phyloP scores from a whole-genome alignment of 2,797 vertebrate species.

The Martes flavigula region DNA sequence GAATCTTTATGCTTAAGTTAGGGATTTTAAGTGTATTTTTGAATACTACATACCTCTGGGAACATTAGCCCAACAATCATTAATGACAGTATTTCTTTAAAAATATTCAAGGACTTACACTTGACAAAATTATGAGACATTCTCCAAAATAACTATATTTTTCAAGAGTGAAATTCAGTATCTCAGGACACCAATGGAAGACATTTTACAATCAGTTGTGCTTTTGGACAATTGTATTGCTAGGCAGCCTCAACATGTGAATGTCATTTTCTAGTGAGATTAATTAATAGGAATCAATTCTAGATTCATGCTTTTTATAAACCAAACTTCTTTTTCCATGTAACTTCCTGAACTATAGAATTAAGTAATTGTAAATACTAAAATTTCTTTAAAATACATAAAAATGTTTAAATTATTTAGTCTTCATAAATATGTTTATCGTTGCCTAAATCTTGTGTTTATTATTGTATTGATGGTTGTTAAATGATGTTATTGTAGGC shows the following conservation, averaged over 20 bases:
- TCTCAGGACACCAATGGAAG: not conserved
- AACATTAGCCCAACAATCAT: not conserved
- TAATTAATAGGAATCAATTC: not conserved
- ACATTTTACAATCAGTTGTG: not conserved
- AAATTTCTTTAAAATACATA: not conserved
- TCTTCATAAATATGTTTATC: not conserved
- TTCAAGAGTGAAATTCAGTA: not conserved
- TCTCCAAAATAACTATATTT: not conserved
- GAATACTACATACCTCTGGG: not conserved
- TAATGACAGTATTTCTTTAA: not conserved
- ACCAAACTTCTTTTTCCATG: not conserved
- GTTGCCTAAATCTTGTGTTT: not conserved
- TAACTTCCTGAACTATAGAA: not conserved
- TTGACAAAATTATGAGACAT: not conserved
- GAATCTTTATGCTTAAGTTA: not conserved
- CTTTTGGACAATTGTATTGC: not conserved
- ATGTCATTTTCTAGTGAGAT: not conserved
- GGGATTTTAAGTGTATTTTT: not conserved
- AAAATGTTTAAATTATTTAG: not conserved
- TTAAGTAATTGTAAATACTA: not conserved
- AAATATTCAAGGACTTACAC: not conserved
- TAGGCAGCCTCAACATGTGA: not conserved
- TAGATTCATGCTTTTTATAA: not conserved
- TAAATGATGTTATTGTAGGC: not conserved
- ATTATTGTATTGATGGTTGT: not conserved